phyloP scores from a whole-genome alignment of 2,797 vertebrate genomes.

The Squalus acanthias region DNA sequence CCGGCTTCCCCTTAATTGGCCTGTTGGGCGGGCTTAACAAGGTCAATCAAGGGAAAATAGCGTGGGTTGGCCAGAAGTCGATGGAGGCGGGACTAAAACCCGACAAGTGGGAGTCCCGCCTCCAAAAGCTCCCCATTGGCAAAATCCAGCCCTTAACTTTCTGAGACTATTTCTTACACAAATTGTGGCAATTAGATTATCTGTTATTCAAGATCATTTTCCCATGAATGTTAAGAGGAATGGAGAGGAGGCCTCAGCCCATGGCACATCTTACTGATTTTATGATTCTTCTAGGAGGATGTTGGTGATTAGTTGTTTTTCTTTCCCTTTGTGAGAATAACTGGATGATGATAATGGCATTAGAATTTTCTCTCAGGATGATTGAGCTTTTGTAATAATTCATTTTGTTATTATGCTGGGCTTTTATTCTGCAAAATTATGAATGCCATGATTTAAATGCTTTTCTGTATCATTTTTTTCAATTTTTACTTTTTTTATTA shows the following conservation, averaged over 20 bases:
- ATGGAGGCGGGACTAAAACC: no score
- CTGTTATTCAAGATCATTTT: neutral
- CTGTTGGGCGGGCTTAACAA: no score
- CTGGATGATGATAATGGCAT: neutral
- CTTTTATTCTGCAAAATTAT: neutral
- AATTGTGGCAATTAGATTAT: constrained; percentile 1
- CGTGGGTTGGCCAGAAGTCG: no score
- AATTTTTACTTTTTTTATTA: neutral
- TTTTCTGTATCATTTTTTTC: neutral
- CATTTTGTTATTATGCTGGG: neutral
- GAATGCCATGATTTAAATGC: neutral
- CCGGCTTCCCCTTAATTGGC: no score
- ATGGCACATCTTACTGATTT: constrained; percentile 12
- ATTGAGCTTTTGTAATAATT: neutral
- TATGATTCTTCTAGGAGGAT: neutral
- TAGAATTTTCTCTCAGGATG: neutral
- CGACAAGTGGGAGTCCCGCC: no score
- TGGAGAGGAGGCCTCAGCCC: neutral
- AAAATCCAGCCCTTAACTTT: neutral
- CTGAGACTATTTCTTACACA: neutral
- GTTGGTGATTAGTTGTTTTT: neutral
- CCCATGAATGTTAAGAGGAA: neutral
- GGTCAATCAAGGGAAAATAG: no score
- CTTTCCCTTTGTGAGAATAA: neutral
- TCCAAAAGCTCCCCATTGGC: no score